Evolutionary conservation across 1,140 invertebrate genomes (phyloP).

Genomic region (Drosophila seguyi): DNA sequence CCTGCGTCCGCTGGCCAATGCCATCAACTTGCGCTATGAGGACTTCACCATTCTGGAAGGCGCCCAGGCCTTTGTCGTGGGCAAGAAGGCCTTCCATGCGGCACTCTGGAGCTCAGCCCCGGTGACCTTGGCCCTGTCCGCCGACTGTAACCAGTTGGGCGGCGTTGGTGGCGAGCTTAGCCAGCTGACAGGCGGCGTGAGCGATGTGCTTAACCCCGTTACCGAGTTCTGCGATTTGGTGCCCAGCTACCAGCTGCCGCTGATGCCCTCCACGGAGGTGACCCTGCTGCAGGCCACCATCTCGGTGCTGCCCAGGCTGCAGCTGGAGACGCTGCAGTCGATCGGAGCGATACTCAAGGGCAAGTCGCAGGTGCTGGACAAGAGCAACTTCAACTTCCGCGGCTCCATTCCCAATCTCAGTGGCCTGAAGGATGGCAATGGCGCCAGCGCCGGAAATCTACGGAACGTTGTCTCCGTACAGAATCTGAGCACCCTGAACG

Average conservation of each 20-base stretch:
- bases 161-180: constrained; percentile 80
- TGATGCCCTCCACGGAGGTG: constrained; percentile 85
- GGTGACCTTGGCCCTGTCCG: constrained; percentile 90
- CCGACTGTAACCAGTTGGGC: constrained; percentile 87
- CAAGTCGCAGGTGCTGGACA: constrained; percentile 85
- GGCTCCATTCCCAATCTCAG: constrained; percentile 80
- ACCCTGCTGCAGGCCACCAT: constrained; percentile 90
- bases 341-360: constrained; percentile 87
- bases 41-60: constrained; percentile 89
- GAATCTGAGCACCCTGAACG: constrained; percentile 77
- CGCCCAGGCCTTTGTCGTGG: constrained; percentile 87
- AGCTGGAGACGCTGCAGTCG: constrained; percentile 89
- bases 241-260: constrained; percentile 87
- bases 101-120: constrained; percentile 89
- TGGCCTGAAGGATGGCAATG: constrained; percentile 54
- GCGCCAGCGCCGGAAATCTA: constrained; percentile 42
- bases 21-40: constrained; percentile 89
- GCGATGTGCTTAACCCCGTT: constrained; percentile 88
- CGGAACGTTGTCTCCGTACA: constrained; percentile 82
- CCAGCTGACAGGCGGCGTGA: constrained; percentile 84
- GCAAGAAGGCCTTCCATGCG: constrained; percentile 89
- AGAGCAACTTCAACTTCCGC: constrained; percentile 81
- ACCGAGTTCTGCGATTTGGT: constrained; percentile 92
- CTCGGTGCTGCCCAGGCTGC: constrained; percentile 89
- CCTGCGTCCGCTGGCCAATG: constrained; percentile 89